phyloP scores from a whole-genome alignment of 2,797 vertebrate genomes.

The Myotis myotis region DNA sequence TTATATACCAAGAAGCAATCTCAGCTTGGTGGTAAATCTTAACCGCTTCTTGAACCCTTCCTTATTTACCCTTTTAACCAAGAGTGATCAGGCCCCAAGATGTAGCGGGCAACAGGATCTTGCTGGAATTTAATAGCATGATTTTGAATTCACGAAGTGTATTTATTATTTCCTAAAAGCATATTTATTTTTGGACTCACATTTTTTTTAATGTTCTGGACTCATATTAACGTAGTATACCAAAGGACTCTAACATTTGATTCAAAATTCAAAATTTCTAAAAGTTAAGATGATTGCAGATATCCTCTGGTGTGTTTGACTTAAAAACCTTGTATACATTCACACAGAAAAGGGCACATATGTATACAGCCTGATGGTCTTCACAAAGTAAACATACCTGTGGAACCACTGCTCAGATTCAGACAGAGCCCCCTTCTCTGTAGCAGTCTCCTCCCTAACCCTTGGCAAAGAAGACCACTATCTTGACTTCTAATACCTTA shows the following conservation, averaged over 20 bases:
- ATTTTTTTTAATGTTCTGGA: neutral
- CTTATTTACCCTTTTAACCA: neutral
- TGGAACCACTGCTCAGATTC: neutral
- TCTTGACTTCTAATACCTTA: neutral
- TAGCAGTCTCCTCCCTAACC: neutral
- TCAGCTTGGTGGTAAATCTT: neutral
- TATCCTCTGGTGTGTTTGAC: slow-evolving; percentile 2
- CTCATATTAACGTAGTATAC: neutral
- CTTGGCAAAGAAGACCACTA: neutral
- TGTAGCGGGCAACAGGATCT: neutral
- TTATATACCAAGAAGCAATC: neutral
- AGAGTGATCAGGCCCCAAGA: neutral
- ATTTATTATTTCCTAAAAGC: neutral
- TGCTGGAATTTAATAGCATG: neutral
- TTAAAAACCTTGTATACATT: neutral
- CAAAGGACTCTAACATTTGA: neutral
- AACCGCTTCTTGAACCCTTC: neutral
- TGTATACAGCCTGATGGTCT: neutral
- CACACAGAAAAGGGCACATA: neutral
- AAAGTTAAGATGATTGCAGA: neutral
- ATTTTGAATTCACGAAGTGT: neutral
- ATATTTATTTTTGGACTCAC: neutral
- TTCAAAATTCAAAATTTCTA: slow-evolving; percentile 28
- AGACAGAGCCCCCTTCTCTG: neutral
- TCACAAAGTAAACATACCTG: neutral